phyloP scores from a whole-genome alignment of 2,888 invertebrate genomes.

The Drepana falcataria region DNA sequence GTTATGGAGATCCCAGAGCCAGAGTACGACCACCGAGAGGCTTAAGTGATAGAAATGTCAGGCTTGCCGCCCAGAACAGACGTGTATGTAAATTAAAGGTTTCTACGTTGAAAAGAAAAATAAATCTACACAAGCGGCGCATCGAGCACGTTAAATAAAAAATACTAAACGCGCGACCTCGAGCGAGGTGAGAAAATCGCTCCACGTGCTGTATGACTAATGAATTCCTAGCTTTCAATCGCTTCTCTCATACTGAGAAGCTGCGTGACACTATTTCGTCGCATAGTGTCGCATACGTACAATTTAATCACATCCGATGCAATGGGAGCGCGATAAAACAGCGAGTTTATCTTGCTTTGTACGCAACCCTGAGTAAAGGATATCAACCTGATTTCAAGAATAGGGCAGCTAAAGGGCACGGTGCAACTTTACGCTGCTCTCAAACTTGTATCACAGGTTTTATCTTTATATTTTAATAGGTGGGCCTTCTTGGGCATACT shows the following conservation, averaged over 20 bases:
- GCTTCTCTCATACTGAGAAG: background rate
- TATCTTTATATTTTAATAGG: background rate
- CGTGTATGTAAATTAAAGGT: no score
- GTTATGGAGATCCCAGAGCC: no score
- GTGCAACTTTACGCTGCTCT: background rate
- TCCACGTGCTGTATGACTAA: background rate
- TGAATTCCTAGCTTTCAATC: background rate
- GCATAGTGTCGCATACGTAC: no score
- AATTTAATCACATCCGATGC: background rate
- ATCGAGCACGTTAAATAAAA: background rate
- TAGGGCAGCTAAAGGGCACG: background rate
- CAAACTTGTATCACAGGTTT: background rate
- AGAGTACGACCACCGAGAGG: no score
- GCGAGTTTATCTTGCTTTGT: background rate
- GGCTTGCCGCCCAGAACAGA: no score
- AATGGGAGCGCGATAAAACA: background rate
- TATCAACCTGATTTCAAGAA: background rate
- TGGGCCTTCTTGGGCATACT: no score
- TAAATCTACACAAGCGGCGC: background rate
- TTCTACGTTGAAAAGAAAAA: background rate
- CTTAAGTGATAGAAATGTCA: no score
- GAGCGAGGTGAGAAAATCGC: background rate
- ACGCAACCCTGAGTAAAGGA: slow-evolving; percentile 4
- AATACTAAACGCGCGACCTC: background rate
- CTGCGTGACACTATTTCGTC: background rate